Conservation (phyloP, 2,113 vertebrate genomes). For the Todiramphus chloris region DNA sequence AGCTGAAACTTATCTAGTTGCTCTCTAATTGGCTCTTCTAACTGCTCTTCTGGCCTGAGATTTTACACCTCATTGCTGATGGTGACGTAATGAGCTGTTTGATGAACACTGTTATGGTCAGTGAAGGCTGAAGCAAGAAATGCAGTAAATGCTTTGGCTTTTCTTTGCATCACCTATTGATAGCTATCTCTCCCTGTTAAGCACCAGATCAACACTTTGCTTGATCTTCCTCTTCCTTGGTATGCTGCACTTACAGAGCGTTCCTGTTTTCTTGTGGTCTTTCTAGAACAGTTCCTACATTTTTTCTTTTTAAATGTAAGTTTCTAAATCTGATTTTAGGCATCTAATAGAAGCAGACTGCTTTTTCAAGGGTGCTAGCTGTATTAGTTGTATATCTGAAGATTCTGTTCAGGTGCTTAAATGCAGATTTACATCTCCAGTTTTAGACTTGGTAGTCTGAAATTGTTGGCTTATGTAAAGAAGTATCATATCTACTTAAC, state of each 20-base stretch:
- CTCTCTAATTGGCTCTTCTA: slow-evolving; percentile 44
- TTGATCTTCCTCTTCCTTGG: not conserved
- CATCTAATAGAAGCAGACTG: not conserved
- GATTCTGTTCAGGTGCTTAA: slow-evolving; percentile 1
- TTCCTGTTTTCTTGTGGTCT: not conserved
- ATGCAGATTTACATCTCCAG: not conserved
- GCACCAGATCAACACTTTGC: not conserved
- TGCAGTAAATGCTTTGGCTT: not conserved
- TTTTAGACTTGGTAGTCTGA: not conserved
- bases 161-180: not conserved
- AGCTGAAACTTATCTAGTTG: slow-evolving; percentile 17
- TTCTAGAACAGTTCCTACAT: not conserved
- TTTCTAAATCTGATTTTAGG: not conserved
- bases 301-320: not conserved
- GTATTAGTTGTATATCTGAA: not conserved
- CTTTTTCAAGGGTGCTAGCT: not conserved
- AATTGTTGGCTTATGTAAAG: not conserved
- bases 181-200: not conserved
- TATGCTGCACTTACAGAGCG: not conserved
- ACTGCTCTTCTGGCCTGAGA: not conserved
- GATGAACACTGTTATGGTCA: not conserved
- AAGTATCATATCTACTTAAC: not conserved
- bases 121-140: slow-evolving; percentile 6
- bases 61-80: not conserved
- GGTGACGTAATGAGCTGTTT: not conserved